Conservation (phyloP, 2,113 vertebrate genomes). For the Eolophus roseicapilla region DNA sequence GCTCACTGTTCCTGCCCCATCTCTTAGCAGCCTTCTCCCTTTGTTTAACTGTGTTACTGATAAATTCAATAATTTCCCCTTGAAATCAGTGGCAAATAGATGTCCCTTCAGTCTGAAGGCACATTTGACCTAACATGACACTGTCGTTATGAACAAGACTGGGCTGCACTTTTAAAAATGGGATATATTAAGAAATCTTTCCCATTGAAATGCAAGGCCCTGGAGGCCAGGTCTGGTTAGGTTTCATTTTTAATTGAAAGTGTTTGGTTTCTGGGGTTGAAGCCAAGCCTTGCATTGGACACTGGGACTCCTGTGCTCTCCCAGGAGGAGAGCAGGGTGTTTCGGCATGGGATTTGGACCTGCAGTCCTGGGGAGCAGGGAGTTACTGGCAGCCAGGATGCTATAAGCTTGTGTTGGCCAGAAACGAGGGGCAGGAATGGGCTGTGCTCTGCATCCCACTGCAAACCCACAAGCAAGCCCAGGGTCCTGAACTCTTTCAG, state of each 20-base stretch:
- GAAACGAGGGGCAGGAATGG: background rate
- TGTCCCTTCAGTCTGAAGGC: background rate
- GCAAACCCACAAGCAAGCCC: background rate
- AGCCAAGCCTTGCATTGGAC: background rate
- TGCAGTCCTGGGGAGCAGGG: background rate
- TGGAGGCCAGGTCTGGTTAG: background rate
- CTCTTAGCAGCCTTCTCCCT: background rate
- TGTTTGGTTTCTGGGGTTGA: background rate
- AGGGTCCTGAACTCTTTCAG: background rate
- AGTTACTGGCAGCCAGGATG: background rate
- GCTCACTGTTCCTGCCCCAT: background rate
- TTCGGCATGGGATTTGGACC: rapidly evolving
- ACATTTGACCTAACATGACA: background rate
- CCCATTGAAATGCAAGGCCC: background rate
- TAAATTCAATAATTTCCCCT: background rate
- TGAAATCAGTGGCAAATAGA: background rate
- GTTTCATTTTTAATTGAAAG: background rate
- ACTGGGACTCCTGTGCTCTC: background rate
- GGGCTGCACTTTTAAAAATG: background rate
- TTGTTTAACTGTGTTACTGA: background rate
- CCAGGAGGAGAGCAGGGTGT: background rate
- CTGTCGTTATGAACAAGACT: background rate
- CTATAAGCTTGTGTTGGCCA: background rate
- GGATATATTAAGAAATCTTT: background rate
- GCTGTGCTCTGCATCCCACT: background rate